These are phyloP conservation scores for Elgaria multicarinata DNA, from an alignment of 2,113 vertebrate species.

Conservation along the genomic window DNA sequence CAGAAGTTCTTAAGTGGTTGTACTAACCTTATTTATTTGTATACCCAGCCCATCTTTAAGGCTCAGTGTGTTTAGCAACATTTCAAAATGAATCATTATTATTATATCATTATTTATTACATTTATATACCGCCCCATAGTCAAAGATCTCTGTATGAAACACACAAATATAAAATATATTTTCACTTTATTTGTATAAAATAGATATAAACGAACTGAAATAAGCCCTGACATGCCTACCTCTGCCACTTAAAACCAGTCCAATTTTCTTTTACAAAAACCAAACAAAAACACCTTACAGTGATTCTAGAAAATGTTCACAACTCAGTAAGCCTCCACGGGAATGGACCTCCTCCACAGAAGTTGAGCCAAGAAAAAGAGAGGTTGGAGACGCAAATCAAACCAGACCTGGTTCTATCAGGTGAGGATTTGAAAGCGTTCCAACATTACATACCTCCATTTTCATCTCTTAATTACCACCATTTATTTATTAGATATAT, in stretches of 20 bases:
- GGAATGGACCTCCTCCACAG: neutral
- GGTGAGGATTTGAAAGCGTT: neutral
- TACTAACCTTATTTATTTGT: slow-evolving; percentile 26
- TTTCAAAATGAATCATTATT: too few relatives aligned
- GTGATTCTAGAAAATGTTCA: neutral
- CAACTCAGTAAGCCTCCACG: neutral
- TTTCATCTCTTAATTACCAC: neutral
- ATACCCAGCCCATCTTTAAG: neutral
- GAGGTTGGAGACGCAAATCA: neutral
- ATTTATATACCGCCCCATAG: too few relatives aligned
- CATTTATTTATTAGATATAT: neutral
- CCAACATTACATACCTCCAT: neutral
- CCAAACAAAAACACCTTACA: neutral
- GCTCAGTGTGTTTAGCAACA: neutral
- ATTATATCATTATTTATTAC: too few relatives aligned
- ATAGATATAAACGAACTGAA: neutral
- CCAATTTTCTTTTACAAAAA: neutral
- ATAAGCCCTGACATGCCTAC: neutral
- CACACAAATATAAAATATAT: neutral
- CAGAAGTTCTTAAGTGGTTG: slow-evolving; percentile 15
- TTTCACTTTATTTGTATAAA: neutral
- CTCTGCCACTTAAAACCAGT: neutral
- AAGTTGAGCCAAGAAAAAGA: neutral
- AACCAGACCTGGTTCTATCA: neutral
- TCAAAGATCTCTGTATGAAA: too few relatives aligned